A percentile compares a stretch with the other conserved stretches of the same genome.
These are phyloP conservation scores for Astropecten irregularis DNA, from an alignment of 53 echinoderm and acorn worm genomes.

Conservation along the genomic window DNA sequence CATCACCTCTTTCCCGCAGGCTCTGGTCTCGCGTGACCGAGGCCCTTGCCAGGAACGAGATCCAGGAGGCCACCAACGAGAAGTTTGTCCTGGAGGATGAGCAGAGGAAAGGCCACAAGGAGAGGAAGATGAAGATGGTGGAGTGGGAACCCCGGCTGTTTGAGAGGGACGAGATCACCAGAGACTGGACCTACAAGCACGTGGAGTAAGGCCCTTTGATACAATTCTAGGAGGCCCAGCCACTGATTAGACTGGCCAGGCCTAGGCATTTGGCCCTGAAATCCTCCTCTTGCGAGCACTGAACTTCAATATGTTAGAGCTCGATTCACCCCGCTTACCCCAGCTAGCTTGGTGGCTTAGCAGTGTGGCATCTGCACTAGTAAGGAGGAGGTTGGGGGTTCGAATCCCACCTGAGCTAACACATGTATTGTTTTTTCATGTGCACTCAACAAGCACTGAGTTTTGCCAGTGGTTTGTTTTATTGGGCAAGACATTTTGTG, in stretches of 20 bases:
- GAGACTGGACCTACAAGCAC: conserved; percentile 94
- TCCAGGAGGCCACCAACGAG: conserved; percentile 92
- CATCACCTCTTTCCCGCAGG: conserved; percentile 39
- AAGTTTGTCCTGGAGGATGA: conserved; percentile 92
- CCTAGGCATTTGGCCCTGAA: too few relatives aligned
- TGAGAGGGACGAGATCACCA: conserved; percentile 88
- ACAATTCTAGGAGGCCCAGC: not conserved
- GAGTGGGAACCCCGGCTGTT: conserved; percentile 86
- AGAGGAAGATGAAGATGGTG: conserved; percentile 82
- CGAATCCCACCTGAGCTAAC: too few relatives aligned
- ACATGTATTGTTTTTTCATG: too few relatives aligned
- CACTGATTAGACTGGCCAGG: not conserved
- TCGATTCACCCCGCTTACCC: too few relatives aligned
- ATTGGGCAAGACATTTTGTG: too few relatives aligned
- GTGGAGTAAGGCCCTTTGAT: conserved; percentile 86
- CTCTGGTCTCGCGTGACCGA: conserved; percentile 83
- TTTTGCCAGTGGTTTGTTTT: too few relatives aligned
- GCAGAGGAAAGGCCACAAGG: conserved; percentile 90
- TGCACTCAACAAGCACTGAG: too few relatives aligned
- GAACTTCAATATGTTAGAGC: too few relatives aligned
- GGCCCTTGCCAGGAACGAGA: conserved; percentile 67
- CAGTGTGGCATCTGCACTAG: too few relatives aligned
- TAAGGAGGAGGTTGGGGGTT: too few relatives aligned
- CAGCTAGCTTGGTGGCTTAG: too few relatives aligned
- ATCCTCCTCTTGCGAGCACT: too few relatives aligned